phyloP scores from a whole-genome alignment of 2,113 vertebrate species.

The Semnornis frantzii region DNA sequence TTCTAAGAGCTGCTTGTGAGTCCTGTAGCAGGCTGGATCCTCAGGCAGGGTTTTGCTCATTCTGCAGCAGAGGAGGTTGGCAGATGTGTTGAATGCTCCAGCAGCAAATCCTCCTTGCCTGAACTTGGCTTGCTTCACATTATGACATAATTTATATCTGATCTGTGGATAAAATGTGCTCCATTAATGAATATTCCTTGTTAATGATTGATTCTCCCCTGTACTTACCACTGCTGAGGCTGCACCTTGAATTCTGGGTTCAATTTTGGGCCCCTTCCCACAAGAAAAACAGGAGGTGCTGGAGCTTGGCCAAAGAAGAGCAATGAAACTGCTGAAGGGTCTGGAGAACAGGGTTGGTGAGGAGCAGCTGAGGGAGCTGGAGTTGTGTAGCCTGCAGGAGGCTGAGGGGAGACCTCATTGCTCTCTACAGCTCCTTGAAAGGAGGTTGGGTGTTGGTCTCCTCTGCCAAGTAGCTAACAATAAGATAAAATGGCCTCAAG shows the following conservation, averaged over 20 bases:
- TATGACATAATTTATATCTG: rapidly evolving
- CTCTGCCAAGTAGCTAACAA: neutral
- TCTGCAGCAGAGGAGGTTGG: neutral
- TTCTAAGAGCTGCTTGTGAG: neutral
- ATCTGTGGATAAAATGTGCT: neutral
- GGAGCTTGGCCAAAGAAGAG: neutral
- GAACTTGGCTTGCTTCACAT: neutral
- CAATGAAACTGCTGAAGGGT: neutral
- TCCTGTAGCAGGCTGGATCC: neutral
- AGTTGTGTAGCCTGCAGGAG: neutral
- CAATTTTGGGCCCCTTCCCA: neutral
- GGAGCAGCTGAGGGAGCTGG: neutral
- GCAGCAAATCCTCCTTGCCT: neutral
- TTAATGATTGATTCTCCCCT: neutral
- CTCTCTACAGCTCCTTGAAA: neutral
- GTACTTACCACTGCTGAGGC: neutral
- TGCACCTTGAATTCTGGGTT: neutral
- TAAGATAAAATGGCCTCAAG: neutral
- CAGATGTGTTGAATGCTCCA: rapidly evolving
- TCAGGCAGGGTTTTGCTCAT: neutral
- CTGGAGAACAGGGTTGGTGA: neutral
- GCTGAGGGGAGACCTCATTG: neutral
- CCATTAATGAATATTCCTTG: neutral
- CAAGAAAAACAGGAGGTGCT: neutral
- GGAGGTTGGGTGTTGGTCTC: neutral